Base-by-base conservation (phyloP, 1,140 invertebrate species). In the Antheraea pernyi region DNA sequence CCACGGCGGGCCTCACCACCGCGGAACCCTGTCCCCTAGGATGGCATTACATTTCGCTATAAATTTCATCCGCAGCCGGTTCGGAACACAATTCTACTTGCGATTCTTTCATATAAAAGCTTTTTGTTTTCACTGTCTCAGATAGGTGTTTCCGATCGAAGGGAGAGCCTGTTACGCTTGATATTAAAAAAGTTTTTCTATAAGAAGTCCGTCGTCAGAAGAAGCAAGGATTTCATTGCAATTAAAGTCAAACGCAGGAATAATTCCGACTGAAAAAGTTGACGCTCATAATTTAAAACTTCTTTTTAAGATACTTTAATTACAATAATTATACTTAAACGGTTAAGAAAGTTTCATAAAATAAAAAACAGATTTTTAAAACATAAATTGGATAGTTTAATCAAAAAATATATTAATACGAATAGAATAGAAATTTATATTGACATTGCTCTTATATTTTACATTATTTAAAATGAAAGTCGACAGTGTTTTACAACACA, bases 141-240 rank as follows among this genome's bases (percentile, higher is more conserved):
- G 74, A 80, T 84, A 82, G 80, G 76, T 84, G 80, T 81, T 81
- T 83, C 74, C 76, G 76, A 86, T 86, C 78, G 77, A 82, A 86
- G 73, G 82, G 83, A 82, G 81, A 83, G 79, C 60, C 79, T 80
- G 80, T 80, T 82, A 84, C 82, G 79, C 77, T 83, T 77, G 82
- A 88, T 88, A 90, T 90, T 90, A 90, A 88, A 90, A 90, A 90
- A 88, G 84, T 90, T 89, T 88, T 86, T 84, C 77, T 81, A 80
- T 85, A 88, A 30, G 22, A 76, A 85, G 77, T 81, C 68, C 70
- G 74, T 72, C 71, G 65, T 71, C 72, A 71, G 78, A 78, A 72
- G 70, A 78, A 79, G 74, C 81, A 71, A 81, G 68, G 75, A 83
- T 84, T 88, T 80, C 74, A 84, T 81, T 84, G 78, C 82, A 88